Conservation (phyloP, 2,888 invertebrate species). For the Aleiodes alternator region DNA sequence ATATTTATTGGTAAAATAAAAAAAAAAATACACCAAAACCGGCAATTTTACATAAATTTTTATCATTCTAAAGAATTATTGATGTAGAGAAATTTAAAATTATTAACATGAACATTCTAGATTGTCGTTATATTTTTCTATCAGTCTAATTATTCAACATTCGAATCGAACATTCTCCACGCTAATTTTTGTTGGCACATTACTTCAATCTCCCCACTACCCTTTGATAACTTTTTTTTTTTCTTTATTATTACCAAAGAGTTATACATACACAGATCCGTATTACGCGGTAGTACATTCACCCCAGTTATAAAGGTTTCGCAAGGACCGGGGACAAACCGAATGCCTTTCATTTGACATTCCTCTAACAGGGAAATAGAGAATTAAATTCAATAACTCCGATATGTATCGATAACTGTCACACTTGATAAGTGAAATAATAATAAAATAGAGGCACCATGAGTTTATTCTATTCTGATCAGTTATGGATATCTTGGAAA, state of each 20-base stretch:
- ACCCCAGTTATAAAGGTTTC: constrained; percentile 59
- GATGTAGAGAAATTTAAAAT: too few relatives aligned
- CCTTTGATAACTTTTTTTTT: neutral
- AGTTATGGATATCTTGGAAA: neutral
- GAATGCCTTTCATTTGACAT: constrained; percentile 59
- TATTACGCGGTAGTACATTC: constrained; percentile 55
- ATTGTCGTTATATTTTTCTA: neutral
- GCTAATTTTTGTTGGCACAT: constrained; percentile 20
- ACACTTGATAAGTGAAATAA: neutral
- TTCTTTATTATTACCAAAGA: constrained; percentile 21
- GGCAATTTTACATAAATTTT: too few relatives aligned
- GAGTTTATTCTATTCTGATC: neutral
- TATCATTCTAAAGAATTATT: too few relatives aligned
- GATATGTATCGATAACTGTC: neutral
- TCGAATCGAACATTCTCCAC: constrained; percentile 5
- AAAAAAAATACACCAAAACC: too few relatives aligned
- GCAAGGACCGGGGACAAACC: constrained; percentile 63
- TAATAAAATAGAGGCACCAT: neutral
- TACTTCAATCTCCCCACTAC: constrained; percentile 5
- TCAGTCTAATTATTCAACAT: constrained; percentile 15
- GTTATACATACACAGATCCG: constrained; percentile 26
- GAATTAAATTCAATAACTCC: constrained; percentile 6
- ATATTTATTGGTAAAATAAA: too few relatives aligned
- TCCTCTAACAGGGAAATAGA: constrained; percentile 45
- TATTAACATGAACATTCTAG: too few relatives aligned